Conservation (phyloP, 2,797 vertebrate genomes). For the Garrulus glandarius region DNA sequence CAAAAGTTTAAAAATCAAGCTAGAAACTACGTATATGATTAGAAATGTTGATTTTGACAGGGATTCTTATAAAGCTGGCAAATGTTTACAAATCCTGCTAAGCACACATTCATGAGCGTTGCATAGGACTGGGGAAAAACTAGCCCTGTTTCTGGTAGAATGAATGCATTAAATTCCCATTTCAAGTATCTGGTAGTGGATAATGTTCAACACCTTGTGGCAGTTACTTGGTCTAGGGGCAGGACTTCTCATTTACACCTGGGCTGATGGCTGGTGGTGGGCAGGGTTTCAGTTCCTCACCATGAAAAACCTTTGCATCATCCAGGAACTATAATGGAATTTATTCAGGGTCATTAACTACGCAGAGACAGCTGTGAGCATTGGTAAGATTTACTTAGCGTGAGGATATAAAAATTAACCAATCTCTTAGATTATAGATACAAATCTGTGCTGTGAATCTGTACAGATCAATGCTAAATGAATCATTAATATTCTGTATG, state of each 20-base stretch:
- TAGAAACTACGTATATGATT: not conserved
- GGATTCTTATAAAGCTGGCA: not conserved
- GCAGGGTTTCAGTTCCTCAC: conserved; percentile 4
- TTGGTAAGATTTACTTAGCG: conserved; percentile 36
- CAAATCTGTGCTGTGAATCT: conserved; percentile 11
- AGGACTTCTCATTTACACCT: not conserved
- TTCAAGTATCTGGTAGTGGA: not conserved
- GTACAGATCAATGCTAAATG: conserved; percentile 51
- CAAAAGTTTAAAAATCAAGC: not conserved
- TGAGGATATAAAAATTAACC: conserved; percentile 42
- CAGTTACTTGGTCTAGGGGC: not conserved
- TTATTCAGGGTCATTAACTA: conserved; percentile 59
- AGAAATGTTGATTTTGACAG: not conserved
- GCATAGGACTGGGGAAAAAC: not conserved
- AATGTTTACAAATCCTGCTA: not conserved
- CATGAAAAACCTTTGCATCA: conserved; percentile 6
- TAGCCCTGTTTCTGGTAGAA: not conserved
- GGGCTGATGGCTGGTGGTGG: not conserved
- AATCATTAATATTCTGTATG: conserved; percentile 53
- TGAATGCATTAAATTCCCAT: not conserved
- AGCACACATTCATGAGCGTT: not conserved
- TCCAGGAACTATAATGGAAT: conserved; percentile 58
- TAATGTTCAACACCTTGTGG: not conserved
- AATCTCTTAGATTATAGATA: conserved; percentile 25
- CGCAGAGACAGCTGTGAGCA: conserved; percentile 13